Evolutionary conservation across 2,888 invertebrate species (phyloP).

Genomic region (Cryptocephalus primarius): DNA sequence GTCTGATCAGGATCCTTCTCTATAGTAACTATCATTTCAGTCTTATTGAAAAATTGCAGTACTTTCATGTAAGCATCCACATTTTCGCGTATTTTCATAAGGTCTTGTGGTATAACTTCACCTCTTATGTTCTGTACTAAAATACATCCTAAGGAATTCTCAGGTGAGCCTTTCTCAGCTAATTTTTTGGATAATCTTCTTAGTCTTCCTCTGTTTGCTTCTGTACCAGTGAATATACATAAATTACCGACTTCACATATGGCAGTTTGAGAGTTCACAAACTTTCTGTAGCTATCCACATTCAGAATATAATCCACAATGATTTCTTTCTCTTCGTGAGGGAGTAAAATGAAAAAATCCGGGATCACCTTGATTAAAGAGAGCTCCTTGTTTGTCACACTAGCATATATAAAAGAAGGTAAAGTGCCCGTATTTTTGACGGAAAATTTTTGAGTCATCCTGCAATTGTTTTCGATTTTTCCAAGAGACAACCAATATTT

Average conservation of each 20-base stretch:
- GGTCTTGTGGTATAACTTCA: constrained; percentile 27
- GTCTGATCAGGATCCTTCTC: constrained; percentile 32
- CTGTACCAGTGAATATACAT: constrained; percentile 29
- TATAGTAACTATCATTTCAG: constrained; percentile 31
- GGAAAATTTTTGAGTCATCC: constrained; percentile 38
- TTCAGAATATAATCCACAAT: constrained; percentile 25
- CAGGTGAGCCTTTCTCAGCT: constrained; percentile 14
- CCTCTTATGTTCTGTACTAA: constrained; percentile 23
- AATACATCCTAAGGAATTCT: constrained; percentile 19
- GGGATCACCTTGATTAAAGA: constrained; percentile 23
- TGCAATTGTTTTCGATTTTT: constrained; percentile 37
- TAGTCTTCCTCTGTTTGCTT: constrained; percentile 30
- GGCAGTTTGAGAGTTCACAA: constrained; percentile 19
- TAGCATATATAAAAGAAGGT: constrained; percentile 39
- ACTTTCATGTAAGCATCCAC: constrained; percentile 22
- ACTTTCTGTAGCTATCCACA: constrained; percentile 24
- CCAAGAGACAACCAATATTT: constrained; percentile 48
- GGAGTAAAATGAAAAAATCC: constrained; percentile 23
- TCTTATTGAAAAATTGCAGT: constrained; percentile 21
- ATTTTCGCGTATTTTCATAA: constrained; percentile 26
- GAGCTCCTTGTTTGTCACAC: constrained; percentile 22
- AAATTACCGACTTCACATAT: constrained; percentile 31
- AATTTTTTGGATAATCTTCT: constrained; percentile 24
- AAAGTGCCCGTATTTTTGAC: constrained; percentile 47
- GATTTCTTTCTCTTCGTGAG: constrained; percentile 24